Evolutionary conservation across 2,113 vertebrate genomes (phyloP).

Genomic region (Taurulus bubalis): DNA sequence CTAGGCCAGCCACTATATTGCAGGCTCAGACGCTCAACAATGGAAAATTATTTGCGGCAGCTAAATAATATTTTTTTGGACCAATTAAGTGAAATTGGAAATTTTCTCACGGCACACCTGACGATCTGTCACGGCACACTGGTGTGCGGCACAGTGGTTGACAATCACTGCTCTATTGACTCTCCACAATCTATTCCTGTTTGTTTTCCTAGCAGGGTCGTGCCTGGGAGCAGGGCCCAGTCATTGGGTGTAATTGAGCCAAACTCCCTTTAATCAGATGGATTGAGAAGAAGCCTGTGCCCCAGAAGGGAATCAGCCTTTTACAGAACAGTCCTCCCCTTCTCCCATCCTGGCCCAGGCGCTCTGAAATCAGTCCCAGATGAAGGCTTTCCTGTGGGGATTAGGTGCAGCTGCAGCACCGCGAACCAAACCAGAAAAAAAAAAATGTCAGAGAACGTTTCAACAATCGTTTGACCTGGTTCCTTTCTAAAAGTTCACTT

Average conservation of each 20-base stretch:
- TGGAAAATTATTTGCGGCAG: no score
- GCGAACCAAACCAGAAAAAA: slow-evolving; percentile 63
- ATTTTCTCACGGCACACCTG: no score
- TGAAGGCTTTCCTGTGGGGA: slow-evolving; percentile 78
- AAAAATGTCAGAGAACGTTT: slow-evolving; percentile 40
- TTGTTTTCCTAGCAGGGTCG: slow-evolving; percentile 61
- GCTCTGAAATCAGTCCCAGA: slow-evolving; percentile 81
- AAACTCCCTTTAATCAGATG: slow-evolving; percentile 82
- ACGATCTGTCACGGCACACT: no score
- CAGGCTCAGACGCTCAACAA: no score
- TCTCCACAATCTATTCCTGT: slow-evolving; percentile 44
- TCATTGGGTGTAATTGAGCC: slow-evolving; percentile 79
- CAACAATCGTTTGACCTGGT: slow-evolving; percentile 64
- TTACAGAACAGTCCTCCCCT: slow-evolving; percentile 62
- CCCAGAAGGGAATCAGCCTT: slow-evolving; percentile 64
- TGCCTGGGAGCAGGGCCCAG: slow-evolving; percentile 54
- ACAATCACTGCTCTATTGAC: slow-evolving; percentile 30
- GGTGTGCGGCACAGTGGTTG: no score
- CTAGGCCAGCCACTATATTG: no score
- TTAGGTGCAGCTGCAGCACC: slow-evolving; percentile 79
- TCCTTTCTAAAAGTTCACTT: slow-evolving; percentile 48
- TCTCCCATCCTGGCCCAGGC: slow-evolving; percentile 43
- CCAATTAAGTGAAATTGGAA: no score
- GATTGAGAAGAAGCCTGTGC: slow-evolving; percentile 66
- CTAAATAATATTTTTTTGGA: no score